A percentile compares a stretch with the other conserved stretches of the same genome.
These are phyloP conservation scores for Laticauda laticaudata DNA, from an alignment of 2,113 vertebrate genomes.

Conservation along the genomic window DNA sequence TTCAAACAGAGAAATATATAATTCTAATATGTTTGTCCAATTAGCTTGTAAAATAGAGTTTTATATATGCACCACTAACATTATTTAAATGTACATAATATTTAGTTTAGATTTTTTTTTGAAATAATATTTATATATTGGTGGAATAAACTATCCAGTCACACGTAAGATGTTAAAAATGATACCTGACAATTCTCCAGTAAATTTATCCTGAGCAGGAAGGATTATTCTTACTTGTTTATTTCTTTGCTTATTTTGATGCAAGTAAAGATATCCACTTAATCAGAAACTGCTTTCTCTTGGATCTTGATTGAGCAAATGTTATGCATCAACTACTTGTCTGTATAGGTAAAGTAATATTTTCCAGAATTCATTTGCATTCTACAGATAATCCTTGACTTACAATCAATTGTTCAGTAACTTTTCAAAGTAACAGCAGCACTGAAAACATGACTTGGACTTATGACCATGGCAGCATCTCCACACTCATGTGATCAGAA, in stretches of 20 bases:
- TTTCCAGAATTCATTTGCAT: neutral
- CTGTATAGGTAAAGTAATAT: neutral
- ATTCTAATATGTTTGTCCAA: slow-evolving; percentile 18
- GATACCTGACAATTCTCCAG: neutral
- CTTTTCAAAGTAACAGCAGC: neutral
- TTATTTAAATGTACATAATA: neutral
- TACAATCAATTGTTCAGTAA: neutral
- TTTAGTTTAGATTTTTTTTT: slow-evolving; percentile 17
- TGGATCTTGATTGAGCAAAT: neutral
- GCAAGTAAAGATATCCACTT: neutral
- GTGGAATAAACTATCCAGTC: neutral
- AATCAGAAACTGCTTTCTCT: neutral
- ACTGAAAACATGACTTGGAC: neutral
- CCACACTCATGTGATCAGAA: neutral
- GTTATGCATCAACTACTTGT: no score
- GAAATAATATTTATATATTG: slow-evolving; percentile 2
- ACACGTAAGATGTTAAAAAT: neutral
- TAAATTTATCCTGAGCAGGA: neutral
- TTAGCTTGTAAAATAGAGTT: neutral
- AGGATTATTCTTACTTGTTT: neutral
- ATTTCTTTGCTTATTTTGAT: neutral
- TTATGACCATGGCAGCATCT: neutral
- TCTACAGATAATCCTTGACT: neutral
- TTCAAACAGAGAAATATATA: neutral
- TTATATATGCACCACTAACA: neutral